phyloP scores from a whole-genome alignment of 1,140 invertebrate species.

The Neodiprion pinetum region DNA sequence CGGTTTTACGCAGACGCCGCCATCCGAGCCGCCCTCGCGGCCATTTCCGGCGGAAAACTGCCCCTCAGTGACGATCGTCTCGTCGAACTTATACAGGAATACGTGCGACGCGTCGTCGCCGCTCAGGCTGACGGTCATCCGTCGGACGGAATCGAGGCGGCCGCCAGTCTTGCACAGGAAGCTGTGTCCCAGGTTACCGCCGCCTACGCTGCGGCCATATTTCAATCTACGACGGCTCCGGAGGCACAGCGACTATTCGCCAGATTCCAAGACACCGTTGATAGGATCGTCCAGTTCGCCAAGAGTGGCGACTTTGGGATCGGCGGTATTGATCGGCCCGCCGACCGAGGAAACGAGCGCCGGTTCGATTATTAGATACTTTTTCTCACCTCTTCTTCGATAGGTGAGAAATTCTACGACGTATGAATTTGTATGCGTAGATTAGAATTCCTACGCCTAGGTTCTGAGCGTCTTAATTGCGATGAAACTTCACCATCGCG shows the following conservation, averaged over 20 bases:
- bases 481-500: too few species aligned
- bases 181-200: slow-evolving; percentile 40
- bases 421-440: too few species aligned
- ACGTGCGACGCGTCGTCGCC: slow-evolving; percentile 30
- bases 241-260: slow-evolving; percentile 32
- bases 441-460: too few species aligned
- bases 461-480: too few species aligned
- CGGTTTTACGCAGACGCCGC: slow-evolving; percentile 28
- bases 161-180: slow-evolving; percentile 35
- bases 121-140: slow-evolving; percentile 27
- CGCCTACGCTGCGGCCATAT: slow-evolving; percentile 42
- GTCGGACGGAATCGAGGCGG: slow-evolving; percentile 37
- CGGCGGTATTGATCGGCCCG: background rate
- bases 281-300: slow-evolving; percentile 41
- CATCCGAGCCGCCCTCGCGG: slow-evolving; percentile 29
- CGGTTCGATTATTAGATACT: background rate
- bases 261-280: slow-evolving; percentile 38
- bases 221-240: slow-evolving; percentile 32
- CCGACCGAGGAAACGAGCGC: background rate
- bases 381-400: slow-evolving; percentile 14
- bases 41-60: slow-evolving; percentile 35
- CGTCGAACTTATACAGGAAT: slow-evolving; percentile 36
- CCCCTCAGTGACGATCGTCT: slow-evolving; percentile 31
- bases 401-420: too few species aligned
- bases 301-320: slow-evolving; percentile 33